Base-by-base conservation (phyloP, 2,797 vertebrate genomes). In the Threskiornis aethiopicus region DNA sequence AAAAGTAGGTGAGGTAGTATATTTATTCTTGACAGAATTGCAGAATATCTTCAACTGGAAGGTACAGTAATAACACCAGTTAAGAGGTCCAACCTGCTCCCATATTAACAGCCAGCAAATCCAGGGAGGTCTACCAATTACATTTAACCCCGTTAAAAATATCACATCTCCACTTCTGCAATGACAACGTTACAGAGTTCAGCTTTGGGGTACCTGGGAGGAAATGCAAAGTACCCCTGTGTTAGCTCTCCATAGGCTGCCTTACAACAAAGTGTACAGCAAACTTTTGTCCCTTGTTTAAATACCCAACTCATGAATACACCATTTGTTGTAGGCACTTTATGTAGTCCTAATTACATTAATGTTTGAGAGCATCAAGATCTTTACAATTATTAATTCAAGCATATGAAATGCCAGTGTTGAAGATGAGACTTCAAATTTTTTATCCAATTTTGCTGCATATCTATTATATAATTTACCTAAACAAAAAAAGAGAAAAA, bases 291-390 rank as follows among this genome's bases (percentile, higher is more conserved):
- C 47, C 51, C 66, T 79, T 82, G 75, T 85, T 87, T 77, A 90
- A 66, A 75, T 16, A 71, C 21, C 31, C 54, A 78, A 5, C 24
- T 87, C 49, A 75, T 67, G 76, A 92, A 96, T 83, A 64, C 21
- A 55, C 28, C n/a, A 57, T 67, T 87, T 93, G n/a, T 81, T 91
- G 71, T 42, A 71, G 75, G 55, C 54, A 78, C 54, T 95, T 93
- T 80, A 75, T 65, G 62, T 41, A 52, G 67, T 59, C 54, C 47
- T 64, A 88, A 80, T 57, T 84, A 93, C 26, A 69, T 82, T 87
- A 72, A 79, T 44, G 41, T 81, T 90, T 70, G 49, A 94, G 57
- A 92, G 44, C 44, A 71, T 77, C 26, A 75, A 37, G 16, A 83
- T 70, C 55, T 78, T 91, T 75, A 91, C 21, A 84, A 13, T 62